These are phyloP conservation scores for Anniella stebbinsi DNA, from an alignment of 2,797 vertebrate species.

Conservation along the genomic window DNA sequence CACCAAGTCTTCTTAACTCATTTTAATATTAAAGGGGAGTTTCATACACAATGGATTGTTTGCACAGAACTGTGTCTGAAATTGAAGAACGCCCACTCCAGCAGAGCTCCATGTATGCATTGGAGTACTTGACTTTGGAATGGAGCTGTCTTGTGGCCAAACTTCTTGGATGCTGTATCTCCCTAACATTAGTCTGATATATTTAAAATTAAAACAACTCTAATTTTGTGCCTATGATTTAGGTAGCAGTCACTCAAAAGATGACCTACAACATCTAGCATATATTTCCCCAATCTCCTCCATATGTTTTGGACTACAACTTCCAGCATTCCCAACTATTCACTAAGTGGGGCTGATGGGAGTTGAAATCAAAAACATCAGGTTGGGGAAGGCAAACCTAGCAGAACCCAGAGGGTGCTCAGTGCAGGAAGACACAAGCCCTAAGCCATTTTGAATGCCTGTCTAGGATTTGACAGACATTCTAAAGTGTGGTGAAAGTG, in stretches of 20 bases:
- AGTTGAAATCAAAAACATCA: too few relatives aligned
- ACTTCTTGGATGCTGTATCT: not conserved
- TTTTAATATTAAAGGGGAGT: not conserved
- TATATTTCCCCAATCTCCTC: too few relatives aligned
- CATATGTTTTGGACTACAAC: too few relatives aligned
- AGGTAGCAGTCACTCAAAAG: not conserved
- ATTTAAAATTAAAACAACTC: not conserved
- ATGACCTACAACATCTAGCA: not conserved
- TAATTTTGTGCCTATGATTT: not conserved
- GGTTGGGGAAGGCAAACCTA: too few relatives aligned
- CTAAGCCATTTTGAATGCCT: not conserved
- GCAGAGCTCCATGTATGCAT: not conserved
- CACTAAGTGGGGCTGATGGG: not conserved
- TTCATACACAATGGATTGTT: not conserved
- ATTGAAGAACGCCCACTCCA: not conserved
- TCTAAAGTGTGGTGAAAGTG: not conserved
- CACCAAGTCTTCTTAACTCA: not conserved
- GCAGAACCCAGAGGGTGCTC: not conserved
- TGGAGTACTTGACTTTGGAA: not conserved
- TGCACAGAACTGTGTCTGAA: not conserved
- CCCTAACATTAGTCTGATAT: not conserved
- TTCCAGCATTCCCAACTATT: not conserved
- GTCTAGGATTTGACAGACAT: not conserved
- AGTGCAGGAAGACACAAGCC: not conserved
- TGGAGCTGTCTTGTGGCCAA: not conserved